Base-by-base conservation (phyloP, 1,140 invertebrate species). In the Drosophila simulans region DNA sequence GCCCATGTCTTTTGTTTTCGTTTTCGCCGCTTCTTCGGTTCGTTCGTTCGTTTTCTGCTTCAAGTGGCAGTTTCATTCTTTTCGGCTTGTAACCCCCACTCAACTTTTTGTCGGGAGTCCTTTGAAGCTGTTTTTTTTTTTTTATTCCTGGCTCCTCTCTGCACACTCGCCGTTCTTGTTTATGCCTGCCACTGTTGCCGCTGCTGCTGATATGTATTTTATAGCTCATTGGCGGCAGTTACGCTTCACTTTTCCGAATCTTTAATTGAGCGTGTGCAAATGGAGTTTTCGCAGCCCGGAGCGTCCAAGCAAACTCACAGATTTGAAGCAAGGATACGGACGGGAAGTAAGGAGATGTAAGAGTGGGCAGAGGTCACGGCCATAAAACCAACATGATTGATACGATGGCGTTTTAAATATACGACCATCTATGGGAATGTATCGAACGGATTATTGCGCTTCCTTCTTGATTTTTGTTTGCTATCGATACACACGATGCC, bases 31-130 rank as follows among this genome's bases (percentile, higher is more conserved):
- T 35, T 70, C 64, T 51, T 70, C 53, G 27, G 15, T 69, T 56
- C 51, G 51, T 69, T 69, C 65, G 66, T 80, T 58, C 54, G 43
- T 77, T 81, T 79, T 83, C 66, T 56, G 82, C 74, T 71, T 85
- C 74, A 86, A 88, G 79, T 82, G 51, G 79, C 82, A 78, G 83
- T 86, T 88, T 82, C 78, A 88, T 83, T 88, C 78, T 86, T 76
- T 84, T 65, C 53, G 59, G 60, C 62, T 51, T 68, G 57, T 56
- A 52, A 34, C 17, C 22, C 27, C 37, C 10, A 34, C n/a, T 13
- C 46, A 31, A 31, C 53, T 31, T 45, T 31, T 34, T 20, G n/a
- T 13, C 45, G 40, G 40, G 70, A 64, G 72, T 68, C 62, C 73
- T 76, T 76, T 76, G 73, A 76, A 76, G 73, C 73, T 31, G 54